A percentile compares a stretch with the other conserved stretches of the same genome.
Evolutionary conservation across 1,140 invertebrate genomes (phyloP).

Genomic region (Polypedilum pembai): DNA sequence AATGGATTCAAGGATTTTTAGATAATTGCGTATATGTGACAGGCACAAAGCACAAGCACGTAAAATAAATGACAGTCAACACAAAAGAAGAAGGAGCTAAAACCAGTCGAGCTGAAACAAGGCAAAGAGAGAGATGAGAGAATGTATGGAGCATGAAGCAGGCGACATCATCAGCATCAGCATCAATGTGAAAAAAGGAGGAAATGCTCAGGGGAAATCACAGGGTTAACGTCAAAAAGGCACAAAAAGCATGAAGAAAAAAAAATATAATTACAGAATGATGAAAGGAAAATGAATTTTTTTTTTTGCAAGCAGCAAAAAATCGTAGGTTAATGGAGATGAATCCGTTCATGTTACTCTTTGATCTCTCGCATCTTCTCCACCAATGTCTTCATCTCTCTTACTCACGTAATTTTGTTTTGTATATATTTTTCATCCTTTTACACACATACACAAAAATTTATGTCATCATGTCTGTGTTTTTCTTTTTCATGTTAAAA

Average conservation of each 20-base stretch:
- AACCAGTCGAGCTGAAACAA: neutral
- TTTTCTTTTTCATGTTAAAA: no score
- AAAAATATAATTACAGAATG: slow-evolving; percentile 14
- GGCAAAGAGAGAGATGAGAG: neutral
- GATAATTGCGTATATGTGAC: no score
- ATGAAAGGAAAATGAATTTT: slow-evolving; percentile 16
- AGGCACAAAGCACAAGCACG: no score
- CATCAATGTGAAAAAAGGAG: neutral
- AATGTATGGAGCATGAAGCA: neutral
- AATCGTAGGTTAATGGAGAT: slow-evolving; percentile 17
- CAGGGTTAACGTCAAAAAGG: slow-evolving; percentile 16
- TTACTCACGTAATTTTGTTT: no score
- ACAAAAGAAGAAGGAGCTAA: neutral
- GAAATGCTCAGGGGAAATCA: neutral
- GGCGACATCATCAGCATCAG: neutral
- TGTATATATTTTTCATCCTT: no score
- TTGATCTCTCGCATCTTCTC: neutral
- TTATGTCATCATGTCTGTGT: no score
- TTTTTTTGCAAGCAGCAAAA: neutral
- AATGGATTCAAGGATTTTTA: no score
- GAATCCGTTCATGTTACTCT: slow-evolving; percentile 5
- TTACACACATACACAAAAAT: no score
- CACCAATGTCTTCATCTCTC: neutral
- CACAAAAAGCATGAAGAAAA: neutral
- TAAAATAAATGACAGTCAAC: neutral